Conservation (phyloP, 2,797 vertebrate species). For the Channallabes apus region DNA sequence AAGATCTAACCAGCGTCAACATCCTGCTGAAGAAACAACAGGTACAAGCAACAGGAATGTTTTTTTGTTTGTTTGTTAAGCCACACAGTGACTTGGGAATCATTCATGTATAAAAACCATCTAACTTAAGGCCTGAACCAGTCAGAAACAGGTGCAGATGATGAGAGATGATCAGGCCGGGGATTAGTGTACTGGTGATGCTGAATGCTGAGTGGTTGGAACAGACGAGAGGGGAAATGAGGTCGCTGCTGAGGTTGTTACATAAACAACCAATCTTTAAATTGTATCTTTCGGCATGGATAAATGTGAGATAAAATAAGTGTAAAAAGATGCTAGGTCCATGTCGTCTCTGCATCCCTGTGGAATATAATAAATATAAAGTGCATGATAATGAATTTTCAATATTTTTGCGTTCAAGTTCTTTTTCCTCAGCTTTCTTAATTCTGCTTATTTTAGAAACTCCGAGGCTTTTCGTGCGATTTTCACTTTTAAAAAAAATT, state of each 20-base stretch:
- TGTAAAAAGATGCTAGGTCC: background rate
- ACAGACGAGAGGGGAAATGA: no score
- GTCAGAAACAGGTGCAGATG: no score
- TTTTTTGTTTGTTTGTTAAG: background rate
- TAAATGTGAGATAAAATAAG: background rate
- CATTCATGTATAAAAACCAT: no score
- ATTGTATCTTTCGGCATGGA: no score
- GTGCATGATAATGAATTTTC: background rate
- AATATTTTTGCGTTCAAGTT: background rate
- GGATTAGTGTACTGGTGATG: no score
- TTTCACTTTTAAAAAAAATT: background rate
- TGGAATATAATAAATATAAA: background rate
- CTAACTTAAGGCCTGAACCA: no score
- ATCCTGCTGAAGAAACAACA: constrained; percentile 98
- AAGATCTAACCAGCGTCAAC: constrained; percentile 96
- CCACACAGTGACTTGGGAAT: no score
- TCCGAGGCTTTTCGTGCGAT: background rate
- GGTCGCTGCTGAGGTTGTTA: no score
- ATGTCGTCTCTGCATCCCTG: background rate
- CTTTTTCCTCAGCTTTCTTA: background rate
- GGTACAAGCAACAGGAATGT: constrained; percentile 66
- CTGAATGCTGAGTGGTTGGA: no score
- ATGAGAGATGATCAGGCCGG: no score
- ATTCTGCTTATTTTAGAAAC: background rate
- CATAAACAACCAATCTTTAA: no score